Evolutionary conservation across 2,888 invertebrate species (phyloP).

Genomic region (Thymelicus sylvestris): DNA sequence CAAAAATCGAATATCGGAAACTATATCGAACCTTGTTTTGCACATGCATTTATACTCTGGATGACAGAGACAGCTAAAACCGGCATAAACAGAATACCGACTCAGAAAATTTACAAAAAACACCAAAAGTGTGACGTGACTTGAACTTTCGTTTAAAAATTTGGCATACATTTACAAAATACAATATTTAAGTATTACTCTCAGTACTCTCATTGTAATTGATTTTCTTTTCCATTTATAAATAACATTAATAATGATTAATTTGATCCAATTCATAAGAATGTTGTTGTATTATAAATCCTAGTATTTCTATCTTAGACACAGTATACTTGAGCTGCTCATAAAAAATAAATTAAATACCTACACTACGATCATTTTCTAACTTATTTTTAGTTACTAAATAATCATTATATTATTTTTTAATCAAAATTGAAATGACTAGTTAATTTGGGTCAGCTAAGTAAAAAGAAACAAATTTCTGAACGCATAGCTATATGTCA

Average conservation of each 20-base stretch:
- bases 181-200: no score
- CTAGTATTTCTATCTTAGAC: no score
- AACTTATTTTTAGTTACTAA: no score
- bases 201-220: no score
- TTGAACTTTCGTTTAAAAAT: conserved; percentile 2
- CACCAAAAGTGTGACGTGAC: conserved; percentile 2
- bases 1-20: background rate
- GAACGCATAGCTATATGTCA: conserved; percentile 30
- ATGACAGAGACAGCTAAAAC: conserved; percentile 3
- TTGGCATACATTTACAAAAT: no score
- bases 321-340: no score
- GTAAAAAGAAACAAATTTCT: conserved; percentile 3
- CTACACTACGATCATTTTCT: no score
- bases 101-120: background rate
- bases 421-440: background rate
- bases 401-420: background rate
- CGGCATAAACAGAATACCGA: background rate
- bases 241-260: no score
- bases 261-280: no score
- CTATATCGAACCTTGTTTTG: conserved; percentile 13
- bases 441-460: conserved; percentile 11
- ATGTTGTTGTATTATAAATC: no score
- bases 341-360: no score
- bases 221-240: no score
- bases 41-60: background rate